phyloP scores from a whole-genome alignment of 2,888 invertebrate species.

The Tenthredo livida region DNA sequence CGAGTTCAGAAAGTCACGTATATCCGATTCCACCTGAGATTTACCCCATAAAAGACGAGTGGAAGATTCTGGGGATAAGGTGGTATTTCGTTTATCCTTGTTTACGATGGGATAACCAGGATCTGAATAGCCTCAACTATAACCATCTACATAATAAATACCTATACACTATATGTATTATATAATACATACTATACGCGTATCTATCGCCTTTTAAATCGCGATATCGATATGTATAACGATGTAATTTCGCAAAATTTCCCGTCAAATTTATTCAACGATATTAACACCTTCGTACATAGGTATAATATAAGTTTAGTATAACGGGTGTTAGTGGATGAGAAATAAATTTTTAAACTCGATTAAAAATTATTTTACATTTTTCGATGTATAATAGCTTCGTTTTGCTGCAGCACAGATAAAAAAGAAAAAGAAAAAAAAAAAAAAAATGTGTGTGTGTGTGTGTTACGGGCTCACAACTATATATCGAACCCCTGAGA shows the following conservation, averaged over 20 bases:
- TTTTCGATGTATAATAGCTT: too few species aligned
- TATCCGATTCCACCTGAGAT: conserved; percentile 2
- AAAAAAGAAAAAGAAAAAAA: too few species aligned
- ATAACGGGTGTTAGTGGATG: too few species aligned
- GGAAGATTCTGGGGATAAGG: conserved; percentile 13
- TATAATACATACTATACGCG: not conserved
- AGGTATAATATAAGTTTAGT: too few species aligned
- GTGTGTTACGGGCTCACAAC: too few species aligned
- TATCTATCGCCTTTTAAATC: not conserved
- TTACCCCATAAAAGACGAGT: conserved; percentile 10
- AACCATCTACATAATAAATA: not conserved
- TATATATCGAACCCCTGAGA: too few species aligned
- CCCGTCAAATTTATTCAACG: not conserved
- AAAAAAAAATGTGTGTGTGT: too few species aligned
- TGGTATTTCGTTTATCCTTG: conserved; percentile 46
- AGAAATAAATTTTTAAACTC: too few species aligned
- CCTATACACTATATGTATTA: too few species aligned
- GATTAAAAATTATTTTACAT: too few species aligned
- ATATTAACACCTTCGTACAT: too few species aligned
- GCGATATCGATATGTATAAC: not conserved
- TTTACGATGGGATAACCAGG: conserved; percentile 47
- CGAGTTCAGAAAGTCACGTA: conserved; percentile 11
- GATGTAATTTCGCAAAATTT: not conserved
- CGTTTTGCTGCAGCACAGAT: too few species aligned
- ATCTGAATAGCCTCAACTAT: conserved; percentile 29